Base-by-base conservation (phyloP, 1,140 invertebrate genomes). In the Drosophila seguyi region DNA sequence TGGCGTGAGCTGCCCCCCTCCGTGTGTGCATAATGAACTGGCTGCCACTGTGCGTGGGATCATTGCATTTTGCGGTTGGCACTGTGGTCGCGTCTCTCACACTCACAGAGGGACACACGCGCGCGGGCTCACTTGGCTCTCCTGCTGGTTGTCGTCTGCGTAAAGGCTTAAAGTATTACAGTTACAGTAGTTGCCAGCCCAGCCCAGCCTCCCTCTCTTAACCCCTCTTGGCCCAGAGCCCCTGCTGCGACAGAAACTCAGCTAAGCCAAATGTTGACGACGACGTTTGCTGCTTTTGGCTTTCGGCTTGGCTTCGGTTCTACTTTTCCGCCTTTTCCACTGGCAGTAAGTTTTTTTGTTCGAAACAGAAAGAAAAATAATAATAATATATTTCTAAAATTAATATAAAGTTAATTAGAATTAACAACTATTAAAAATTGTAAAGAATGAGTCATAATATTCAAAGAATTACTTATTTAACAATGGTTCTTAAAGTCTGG, bases 161-260 rank as follows among this genome's bases (percentile, higher is more conserved):
- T 86, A 87, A 82, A 72, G 84, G 84, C 85, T 88, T 88, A 88
- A 88, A 88, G 84, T 90, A 88, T 88, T 88, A 88, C 84, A 78
- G 84, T 84, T 80, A 84, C 76, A 87, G 85, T 84, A 83, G 75
- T 61, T 74, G 25, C 25, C 66, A 42, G 45, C 11, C 45, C 45
- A n/a, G n/a, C 31, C 31, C 31, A 25, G 2, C 3, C 10, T 8
- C 0, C 6, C 10, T 16, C 34, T 34, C 7, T 31, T 2, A 16
- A 20, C 18, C 41, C 44, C 20, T 20, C 18, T 31, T 20, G 11
- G 31, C 48, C 38, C 16, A 10, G 8, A 27, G 13, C 18, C 14
- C 38, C 38, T 27, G 27, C 61, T 58, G 38, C 56, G 63, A 62
- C 66, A 53, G 66, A 67, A 69, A 67, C 66, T 67, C 66, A 77